Evolutionary conservation across 2,113 vertebrate species (phyloP).

Genomic region (Apistogramma diplotaenia): DNA sequence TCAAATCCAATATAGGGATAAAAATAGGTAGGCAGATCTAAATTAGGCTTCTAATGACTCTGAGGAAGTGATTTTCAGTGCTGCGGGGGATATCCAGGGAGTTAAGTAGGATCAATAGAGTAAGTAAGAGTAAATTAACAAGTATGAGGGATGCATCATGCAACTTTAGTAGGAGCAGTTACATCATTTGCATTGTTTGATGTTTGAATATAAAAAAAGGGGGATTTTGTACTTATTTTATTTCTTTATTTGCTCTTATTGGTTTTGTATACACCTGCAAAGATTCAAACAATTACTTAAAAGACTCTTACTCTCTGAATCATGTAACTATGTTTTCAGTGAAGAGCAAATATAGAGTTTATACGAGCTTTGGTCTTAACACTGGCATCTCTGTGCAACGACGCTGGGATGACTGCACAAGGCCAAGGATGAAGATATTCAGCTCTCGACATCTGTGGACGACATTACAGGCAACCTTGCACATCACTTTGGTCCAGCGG

Average conservation of each 20-base stretch:
- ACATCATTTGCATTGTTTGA: background rate
- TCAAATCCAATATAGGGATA: constrained; percentile 60
- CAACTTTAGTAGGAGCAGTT: background rate
- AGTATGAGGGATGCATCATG: background rate
- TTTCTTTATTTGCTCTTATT: background rate
- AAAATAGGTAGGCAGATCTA: constrained; percentile 34
- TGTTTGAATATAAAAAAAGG: background rate
- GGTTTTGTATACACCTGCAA: constrained; percentile 11
- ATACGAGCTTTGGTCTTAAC: constrained; percentile 16
- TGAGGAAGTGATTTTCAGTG: constrained; percentile 29
- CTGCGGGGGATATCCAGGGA: constrained; percentile 5
- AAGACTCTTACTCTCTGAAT: constrained; percentile 14
- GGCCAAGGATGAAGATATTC: constrained; percentile 19
- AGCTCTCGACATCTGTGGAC: background rate
- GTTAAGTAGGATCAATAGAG: constrained; percentile 42
- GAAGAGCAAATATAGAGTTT: constrained; percentile 18
- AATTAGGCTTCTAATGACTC: constrained; percentile 43
- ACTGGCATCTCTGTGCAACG: constrained; percentile 45
- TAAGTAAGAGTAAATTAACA: constrained; percentile 25
- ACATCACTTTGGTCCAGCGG: constrained; percentile 33
- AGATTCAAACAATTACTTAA: constrained; percentile 27
- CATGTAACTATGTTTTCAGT: constrained; percentile 23
- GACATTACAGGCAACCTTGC: constrained; percentile 18
- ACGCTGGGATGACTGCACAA: background rate
- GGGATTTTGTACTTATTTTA: background rate